These are phyloP conservation scores for Carapus acus DNA, from an alignment of 2,797 vertebrate genomes.

Conservation along the genomic window DNA sequence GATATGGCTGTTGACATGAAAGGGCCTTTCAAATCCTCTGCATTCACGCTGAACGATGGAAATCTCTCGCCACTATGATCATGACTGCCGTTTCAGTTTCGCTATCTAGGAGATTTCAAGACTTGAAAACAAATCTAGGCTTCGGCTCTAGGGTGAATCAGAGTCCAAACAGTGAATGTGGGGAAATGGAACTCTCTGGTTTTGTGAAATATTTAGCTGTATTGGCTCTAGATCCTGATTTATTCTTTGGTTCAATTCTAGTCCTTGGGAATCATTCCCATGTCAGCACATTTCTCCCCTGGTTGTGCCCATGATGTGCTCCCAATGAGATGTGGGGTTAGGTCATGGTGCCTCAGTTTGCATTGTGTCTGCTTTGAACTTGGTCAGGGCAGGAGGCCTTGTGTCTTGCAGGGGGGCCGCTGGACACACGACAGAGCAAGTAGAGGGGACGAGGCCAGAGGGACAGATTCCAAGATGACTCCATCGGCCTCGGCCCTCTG, in stretches of 20 bases:
- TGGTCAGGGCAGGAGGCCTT: conserved; percentile 43
- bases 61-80: conserved; percentile 28
- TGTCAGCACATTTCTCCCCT: conserved; percentile 50
- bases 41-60: conserved; percentile 37
- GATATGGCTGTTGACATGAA: conserved; percentile 15
- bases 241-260: conserved; percentile 57
- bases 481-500: conserved; percentile 40
- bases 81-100: conserved; percentile 29
- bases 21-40: conserved; percentile 17
- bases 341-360: conserved; percentile 40
- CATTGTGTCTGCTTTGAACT: conserved; percentile 38
- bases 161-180: conserved; percentile 28
- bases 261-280: conserved; percentile 59
- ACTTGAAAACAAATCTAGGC: conserved; percentile 45
- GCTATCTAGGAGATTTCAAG: conserved; percentile 24
- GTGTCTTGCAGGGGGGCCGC: conserved; percentile 39
- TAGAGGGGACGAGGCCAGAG: conserved; percentile 31
- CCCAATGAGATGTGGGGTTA: conserved; percentile 52
- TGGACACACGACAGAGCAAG: conserved; percentile 35
- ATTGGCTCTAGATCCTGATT: conserved; percentile 47
- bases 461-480: conserved; percentile 51
- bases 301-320: conserved; percentile 30
- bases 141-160: conserved; percentile 35
- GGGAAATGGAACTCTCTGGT: conserved; percentile 51
- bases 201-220: conserved; percentile 65